Evolutionary conservation across 2,888 invertebrate genomes (phyloP).

Genomic region (Eupithecia inturbata): DNA sequence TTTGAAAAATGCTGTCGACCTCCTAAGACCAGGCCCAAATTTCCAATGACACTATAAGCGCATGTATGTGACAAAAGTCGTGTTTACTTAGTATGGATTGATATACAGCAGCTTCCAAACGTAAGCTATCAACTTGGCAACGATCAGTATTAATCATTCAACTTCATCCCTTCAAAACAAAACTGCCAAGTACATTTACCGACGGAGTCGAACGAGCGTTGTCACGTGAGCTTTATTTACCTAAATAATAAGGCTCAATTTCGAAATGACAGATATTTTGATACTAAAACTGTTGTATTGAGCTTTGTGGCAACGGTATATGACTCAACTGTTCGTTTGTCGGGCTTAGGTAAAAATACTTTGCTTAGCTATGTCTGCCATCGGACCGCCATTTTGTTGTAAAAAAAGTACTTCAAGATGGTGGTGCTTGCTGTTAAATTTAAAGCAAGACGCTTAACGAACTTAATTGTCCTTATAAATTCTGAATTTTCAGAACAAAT

Average conservation of each 20-base stretch:
- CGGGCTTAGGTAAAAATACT: conserved; percentile 8
- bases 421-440: not conserved
- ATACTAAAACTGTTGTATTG: conserved; percentile 48
- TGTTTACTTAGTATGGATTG: conserved; percentile 9
- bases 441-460: not conserved
- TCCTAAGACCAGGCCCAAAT: not conserved
- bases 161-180: conserved; percentile 52
- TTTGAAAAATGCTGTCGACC: not conserved
- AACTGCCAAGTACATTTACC: conserved; percentile 59
- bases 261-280: conserved; percentile 32
- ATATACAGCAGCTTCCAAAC: conserved; percentile 25
- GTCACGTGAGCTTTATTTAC: conserved; percentile 28
- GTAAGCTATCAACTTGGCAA: conserved; percentile 69
- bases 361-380: conserved; percentile 15
- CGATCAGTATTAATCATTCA: conserved; percentile 75
- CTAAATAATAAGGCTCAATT: conserved; percentile 24
- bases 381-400: conserved; percentile 8
- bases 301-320: conserved; percentile 22
- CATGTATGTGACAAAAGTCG: not conserved
- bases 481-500: not conserved
- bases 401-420: not conserved
- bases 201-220: conserved; percentile 28
- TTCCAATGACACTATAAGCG: not conserved
- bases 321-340: conserved; percentile 30
- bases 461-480: not conserved